Conservation (phyloP, 1,140 invertebrate genomes). For the Orius insidiosus region DNA sequence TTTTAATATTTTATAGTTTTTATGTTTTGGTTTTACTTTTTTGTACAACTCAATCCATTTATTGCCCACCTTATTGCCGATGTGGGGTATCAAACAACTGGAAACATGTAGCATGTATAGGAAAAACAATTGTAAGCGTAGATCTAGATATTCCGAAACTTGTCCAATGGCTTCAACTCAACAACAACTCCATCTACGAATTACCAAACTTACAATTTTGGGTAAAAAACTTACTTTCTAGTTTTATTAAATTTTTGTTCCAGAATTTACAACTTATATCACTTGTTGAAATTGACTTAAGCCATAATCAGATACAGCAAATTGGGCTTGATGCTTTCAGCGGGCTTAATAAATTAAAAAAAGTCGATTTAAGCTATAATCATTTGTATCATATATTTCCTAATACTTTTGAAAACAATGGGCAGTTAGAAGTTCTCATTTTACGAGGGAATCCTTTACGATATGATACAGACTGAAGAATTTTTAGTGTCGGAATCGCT, state of each 20-base stretch:
- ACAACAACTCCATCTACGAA: constrained; percentile 7
- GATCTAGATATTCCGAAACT: constrained; percentile 1
- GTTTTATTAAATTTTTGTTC: no score
- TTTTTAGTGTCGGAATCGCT: no score
- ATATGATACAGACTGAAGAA: no score
- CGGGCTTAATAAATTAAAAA: constrained; percentile 2
- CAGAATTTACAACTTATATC: background rate
- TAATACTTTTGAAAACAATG: constrained; percentile 1
- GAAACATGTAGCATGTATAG: constrained; percentile 1
- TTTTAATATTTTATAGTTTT: no score
- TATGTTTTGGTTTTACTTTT: no score
- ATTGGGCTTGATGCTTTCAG: constrained; percentile 7
- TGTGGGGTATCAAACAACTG: background rate
- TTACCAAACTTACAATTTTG: constrained; percentile 1
- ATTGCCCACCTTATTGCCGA: constrained; percentile 5
- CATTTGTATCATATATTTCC: background rate
- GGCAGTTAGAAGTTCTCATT: no score
- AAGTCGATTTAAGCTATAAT: constrained; percentile 6
- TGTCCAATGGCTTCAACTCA: constrained; percentile 6
- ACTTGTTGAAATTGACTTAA: constrained; percentile 1
- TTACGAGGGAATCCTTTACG: no score
- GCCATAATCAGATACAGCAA: constrained; percentile 4
- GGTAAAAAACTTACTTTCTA: background rate
- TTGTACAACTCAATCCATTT: background rate
- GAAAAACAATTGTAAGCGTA: constrained; percentile 5